Evolutionary conservation across 2,797 vertebrate genomes (phyloP).

Genomic region (Miichthys miiuy): DNA sequence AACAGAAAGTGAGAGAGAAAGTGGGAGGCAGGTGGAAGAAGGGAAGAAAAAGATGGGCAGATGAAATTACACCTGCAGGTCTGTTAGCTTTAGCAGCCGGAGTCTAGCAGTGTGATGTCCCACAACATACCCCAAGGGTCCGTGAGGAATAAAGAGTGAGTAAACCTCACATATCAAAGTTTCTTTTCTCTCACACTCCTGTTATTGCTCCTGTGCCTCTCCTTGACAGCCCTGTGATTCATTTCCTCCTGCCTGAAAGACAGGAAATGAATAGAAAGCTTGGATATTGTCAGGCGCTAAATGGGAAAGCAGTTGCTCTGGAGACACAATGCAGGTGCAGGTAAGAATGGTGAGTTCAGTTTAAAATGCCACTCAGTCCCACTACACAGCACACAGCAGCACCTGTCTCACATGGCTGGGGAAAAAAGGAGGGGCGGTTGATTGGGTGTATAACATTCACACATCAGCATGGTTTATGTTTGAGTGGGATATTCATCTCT

Average conservation of each 20-base stretch:
- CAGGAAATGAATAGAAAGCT: conserved; percentile 86
- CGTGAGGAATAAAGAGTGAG: conserved; percentile 79
- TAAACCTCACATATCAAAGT: conserved; percentile 83
- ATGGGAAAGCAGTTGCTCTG: conserved; percentile 76
- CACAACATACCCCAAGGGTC: conserved; percentile 75
- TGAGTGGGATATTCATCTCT: conserved; percentile 69
- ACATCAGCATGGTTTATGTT: conserved; percentile 61
- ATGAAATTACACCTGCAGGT: conserved; percentile 80
- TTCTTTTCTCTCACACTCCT: conserved; percentile 74
- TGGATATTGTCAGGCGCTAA: conserved; percentile 84
- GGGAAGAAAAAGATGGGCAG: conserved; percentile 72
- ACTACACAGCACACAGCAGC: conserved; percentile 40
- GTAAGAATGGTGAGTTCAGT: conserved; percentile 68
- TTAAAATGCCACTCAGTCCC: conserved; percentile 78
- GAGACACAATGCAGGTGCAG: conserved; percentile 75
- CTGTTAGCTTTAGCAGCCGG: conserved; percentile 77
- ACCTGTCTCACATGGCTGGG: conserved; percentile 63
- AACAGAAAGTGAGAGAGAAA: conserved; percentile 54
- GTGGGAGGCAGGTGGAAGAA: conserved; percentile 47
- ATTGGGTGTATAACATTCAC: conserved; percentile 64
- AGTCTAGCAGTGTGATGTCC: conserved; percentile 69
- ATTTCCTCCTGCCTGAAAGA: conserved; percentile 84
- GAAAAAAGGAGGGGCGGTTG: conserved; percentile 43
- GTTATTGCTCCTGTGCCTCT: conserved; percentile 86
- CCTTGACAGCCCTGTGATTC: conserved; percentile 84